phyloP scores from a whole-genome alignment of 1,140 invertebrate genomes.

The Drosophila subobscura region DNA sequence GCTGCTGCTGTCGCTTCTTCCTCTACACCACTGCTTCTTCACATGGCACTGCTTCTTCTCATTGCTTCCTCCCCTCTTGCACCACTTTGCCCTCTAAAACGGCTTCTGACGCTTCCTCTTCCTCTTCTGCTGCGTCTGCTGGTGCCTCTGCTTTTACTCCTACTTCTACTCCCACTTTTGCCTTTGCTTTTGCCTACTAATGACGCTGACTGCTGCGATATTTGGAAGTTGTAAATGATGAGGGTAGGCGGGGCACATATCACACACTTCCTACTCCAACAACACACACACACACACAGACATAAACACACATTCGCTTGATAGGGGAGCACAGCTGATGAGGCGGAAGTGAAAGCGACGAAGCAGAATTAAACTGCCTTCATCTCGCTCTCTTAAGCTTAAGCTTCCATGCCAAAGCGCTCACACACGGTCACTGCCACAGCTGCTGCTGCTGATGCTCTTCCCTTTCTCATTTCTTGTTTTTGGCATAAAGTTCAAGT shows the following conservation, averaged over 20 bases:
- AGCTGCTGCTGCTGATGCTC: background rate
- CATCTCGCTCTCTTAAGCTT: background rate
- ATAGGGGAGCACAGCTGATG: conserved; percentile 67
- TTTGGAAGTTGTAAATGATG: conserved; percentile 32
- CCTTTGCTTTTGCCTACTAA: conserved; percentile 27
- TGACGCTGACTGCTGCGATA: conserved; percentile 23
- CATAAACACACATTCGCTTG: conserved; percentile 18
- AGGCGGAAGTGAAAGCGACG: conserved; percentile 76
- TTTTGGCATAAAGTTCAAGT: conserved; percentile 44
- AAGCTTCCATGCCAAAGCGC: conserved; percentile 24
- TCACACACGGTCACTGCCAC: no score
- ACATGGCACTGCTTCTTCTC: no score
- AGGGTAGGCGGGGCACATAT: conserved; percentile 39
- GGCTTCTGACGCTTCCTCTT: no score
- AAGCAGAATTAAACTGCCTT: conserved; percentile 70
- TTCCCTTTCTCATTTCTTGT: background rate
- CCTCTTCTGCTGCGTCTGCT: no score
- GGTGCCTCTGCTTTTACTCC: no score
- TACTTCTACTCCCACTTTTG: no score
- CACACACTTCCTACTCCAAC: background rate
- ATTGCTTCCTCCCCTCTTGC: no score
- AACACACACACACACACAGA: conserved; percentile 12
- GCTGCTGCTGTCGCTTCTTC: conserved; percentile 29
- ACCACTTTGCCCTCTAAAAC: no score
- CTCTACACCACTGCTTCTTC: no score